Base-by-base conservation (phyloP, 2,888 invertebrate genomes). In the Chrysina gloriosa region DNA sequence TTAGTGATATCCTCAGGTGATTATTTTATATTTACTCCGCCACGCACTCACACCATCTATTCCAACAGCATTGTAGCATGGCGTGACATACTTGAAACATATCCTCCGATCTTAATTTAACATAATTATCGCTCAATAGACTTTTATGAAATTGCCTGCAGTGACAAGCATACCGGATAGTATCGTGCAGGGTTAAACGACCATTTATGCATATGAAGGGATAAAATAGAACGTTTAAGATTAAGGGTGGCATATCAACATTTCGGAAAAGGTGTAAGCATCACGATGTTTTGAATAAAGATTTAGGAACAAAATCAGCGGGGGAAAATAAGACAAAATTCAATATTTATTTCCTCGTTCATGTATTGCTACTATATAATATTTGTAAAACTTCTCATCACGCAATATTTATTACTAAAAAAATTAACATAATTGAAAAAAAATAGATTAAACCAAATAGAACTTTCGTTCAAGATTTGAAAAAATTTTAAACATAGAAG, bases 161-260 rank as follows among this genome's bases (percentile, higher is more conserved):
- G 39, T 25, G 11, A 56, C 36, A 36, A 23, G 36, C 39, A 36
- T 21, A 21, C 27, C n/a, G n/a, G 31, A 7, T 34, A 34, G 5
- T 39, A 39, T 7, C 2, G 16, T 39, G 16, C 27, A 25, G 23
- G 21, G n/a, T 4, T 16, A 25, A 1, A 11, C 23, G 36, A 7
- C 25, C 2, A 4, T 39, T 25, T 58, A n/a, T 58, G 39, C 11
- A n/a, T n/a, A 52, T n/a, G n/a, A 7, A 31, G 19, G 5, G 11
- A 39, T 11, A 25, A 29, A 29, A 14, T 52, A 11, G 6, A 29
- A 29, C 14, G 11, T 11, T 31, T 9, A 7, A 5, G 58, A 7
- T 58, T 58, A 39, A 3, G 58, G 58, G 58, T 58, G 58, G 58
- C 42, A 58, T 58, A 58, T 58, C 58, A 39, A 39, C 39, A 39